A percentile compares a stretch with the other conserved stretches of the same genome.
Conservation (phyloP, 2,113 vertebrate species). For the Actenoides hombroni region DNA sequence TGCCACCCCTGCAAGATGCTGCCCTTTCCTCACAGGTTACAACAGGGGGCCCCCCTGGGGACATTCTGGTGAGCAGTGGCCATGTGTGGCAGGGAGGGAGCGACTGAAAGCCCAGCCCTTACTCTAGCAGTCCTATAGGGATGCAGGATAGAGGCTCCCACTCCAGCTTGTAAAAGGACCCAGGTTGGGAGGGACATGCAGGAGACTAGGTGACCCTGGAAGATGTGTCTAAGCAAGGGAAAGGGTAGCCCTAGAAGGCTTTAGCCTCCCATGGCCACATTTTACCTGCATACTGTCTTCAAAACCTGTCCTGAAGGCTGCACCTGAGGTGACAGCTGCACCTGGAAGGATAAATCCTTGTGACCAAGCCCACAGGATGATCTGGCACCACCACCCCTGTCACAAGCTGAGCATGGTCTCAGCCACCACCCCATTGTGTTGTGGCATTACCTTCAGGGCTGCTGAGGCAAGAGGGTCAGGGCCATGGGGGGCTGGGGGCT, state of each 20-base stretch:
- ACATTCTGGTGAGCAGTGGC: fast-evolving
- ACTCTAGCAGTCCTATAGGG: not conserved
- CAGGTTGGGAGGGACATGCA: fast-evolving
- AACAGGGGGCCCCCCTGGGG: fast-evolving
- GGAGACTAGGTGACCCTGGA: not conserved
- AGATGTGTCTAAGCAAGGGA: fast-evolving
- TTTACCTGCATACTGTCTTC: constrained; percentile 66
- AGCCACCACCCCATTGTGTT: fast-evolving
- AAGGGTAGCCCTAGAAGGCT: not conserved
- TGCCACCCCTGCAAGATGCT: fast-evolving
- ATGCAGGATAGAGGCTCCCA: fast-evolving
- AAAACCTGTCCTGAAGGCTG: not conserved
- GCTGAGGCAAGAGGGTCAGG: fast-evolving
- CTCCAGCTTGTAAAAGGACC: fast-evolving
- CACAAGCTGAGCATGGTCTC: not conserved
- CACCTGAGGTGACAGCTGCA: not conserved
- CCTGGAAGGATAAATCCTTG: constrained; percentile 31
- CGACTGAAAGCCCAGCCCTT: not conserved
- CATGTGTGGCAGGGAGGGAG: fast-evolving
- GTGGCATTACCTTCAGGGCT: not conserved
- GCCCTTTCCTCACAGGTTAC: not conserved
- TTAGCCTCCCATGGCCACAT: not conserved
- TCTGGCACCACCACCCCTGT: not conserved
- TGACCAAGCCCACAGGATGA: not conserved
- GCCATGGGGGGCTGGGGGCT: not conserved